A percentile compares a stretch with the other conserved stretches of the same genome.
These are phyloP conservation scores for Sialis lutaria DNA, from an alignment of 2,888 invertebrate genomes.

Conservation along the genomic window DNA sequence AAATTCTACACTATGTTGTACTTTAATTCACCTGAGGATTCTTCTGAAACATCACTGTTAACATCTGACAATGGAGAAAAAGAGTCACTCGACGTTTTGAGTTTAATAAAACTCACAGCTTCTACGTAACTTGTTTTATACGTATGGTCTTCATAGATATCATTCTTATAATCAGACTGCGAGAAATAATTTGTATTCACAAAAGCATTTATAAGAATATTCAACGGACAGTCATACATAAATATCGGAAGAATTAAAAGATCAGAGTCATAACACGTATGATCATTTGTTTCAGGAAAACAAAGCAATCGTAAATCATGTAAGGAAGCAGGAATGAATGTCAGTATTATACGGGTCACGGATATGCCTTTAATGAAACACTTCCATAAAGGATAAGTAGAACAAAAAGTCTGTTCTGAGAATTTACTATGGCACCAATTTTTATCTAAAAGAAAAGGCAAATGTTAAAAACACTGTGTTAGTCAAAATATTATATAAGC, in stretches of 20 bases:
- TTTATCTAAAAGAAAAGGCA: neutral
- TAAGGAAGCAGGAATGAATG: conserved; percentile 44
- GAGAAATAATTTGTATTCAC: conserved; percentile 22
- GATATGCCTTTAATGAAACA: conserved; percentile 48
- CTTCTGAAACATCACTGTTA: conserved; percentile 28
- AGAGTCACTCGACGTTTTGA: conserved; percentile 23
- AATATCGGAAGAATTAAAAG: conserved; percentile 37
- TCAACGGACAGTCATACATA: conserved; percentile 47
- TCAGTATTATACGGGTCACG: conserved; percentile 41
- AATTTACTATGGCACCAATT: conserved; percentile 2
- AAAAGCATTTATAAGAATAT: conserved; percentile 35
- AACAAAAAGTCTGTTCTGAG: conserved; percentile 5
- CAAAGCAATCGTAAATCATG: conserved; percentile 24
- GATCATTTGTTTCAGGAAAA: conserved; percentile 13
- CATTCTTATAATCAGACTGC: conserved; percentile 18
- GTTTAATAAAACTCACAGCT: conserved; percentile 20
- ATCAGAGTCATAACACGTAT: conserved; percentile 14
- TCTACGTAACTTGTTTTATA: conserved; percentile 25
- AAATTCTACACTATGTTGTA: neutral
- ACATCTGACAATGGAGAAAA: conserved; percentile 27
- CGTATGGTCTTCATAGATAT: conserved; percentile 34
- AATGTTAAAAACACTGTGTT: neutral
- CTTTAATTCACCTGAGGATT: conserved; percentile 7
- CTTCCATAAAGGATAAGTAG: conserved; percentile 32
- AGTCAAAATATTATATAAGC: too few species aligned